A percentile compares a stretch with the other conserved stretches of the same genome.
Evolutionary conservation across 2,113 vertebrate genomes (phyloP).

Genomic region (Microtus oregoni): DNA sequence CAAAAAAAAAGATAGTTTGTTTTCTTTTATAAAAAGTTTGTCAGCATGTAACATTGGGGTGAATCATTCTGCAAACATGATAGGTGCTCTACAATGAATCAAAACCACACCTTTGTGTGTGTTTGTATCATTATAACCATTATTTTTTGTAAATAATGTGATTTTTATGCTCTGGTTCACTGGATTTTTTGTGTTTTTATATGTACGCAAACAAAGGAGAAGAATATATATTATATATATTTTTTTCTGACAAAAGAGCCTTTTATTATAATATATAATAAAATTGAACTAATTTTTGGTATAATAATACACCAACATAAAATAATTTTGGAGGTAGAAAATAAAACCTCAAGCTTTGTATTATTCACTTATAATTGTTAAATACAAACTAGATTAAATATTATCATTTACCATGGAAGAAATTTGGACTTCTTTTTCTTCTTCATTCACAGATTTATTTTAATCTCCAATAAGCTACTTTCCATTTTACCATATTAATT

Average conservation of each 20-base stretch:
- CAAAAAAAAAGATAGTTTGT: too few relatives aligned
- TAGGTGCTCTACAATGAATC: background rate
- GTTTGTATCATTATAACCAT: too few relatives aligned
- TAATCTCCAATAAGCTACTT: background rate
- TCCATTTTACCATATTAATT: background rate
- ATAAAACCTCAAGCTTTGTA: background rate
- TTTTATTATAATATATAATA: background rate
- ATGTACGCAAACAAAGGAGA: too few relatives aligned
- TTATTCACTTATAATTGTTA: conserved; percentile 5
- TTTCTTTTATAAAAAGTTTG: background rate
- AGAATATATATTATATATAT: too few relatives aligned
- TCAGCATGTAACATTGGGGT: background rate
- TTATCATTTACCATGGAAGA: background rate
- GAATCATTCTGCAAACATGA: background rate
- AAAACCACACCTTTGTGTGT: background rate
- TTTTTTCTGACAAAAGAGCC: background rate
- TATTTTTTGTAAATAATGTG: too few relatives aligned
- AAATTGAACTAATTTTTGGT: background rate
- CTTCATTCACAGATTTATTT: background rate
- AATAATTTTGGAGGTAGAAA: background rate
- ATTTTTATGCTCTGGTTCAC: too few relatives aligned
- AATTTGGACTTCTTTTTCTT: background rate
- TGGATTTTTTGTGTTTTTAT: too few relatives aligned
- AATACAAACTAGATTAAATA: background rate
- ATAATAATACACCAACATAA: too few relatives aligned